Evolutionary conservation across 2,113 vertebrate species (phyloP).

Genomic region (Rutilus rutilus): DNA sequence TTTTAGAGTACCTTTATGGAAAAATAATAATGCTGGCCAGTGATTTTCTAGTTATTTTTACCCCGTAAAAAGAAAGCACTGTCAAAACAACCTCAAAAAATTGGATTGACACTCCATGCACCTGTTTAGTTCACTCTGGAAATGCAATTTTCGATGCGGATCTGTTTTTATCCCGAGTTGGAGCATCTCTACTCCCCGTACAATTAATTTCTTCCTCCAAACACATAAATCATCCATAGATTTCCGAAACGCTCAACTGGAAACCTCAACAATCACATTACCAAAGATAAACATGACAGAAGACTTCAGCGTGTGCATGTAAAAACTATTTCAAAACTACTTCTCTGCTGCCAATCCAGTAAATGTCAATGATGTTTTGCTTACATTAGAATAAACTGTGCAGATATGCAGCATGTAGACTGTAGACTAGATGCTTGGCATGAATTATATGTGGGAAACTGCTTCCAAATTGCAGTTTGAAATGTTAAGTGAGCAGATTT

Average conservation of each 20-base stretch:
- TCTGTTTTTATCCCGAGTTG: neutral
- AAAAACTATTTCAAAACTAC: neutral
- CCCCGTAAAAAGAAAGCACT: neutral
- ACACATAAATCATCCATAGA: slow-evolving; percentile 6
- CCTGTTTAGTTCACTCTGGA: slow-evolving; percentile 9
- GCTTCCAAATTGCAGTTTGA: neutral
- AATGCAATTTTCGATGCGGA: neutral
- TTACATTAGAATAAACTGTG: neutral
- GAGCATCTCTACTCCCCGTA: slow-evolving; percentile 6
- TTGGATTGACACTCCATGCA: neutral
- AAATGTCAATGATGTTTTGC: neutral
- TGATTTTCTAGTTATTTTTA: neutral
- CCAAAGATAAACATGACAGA: slow-evolving; percentile 17
- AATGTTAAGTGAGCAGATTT: neutral
- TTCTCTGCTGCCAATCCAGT: slow-evolving; percentile 24
- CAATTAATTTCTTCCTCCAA: slow-evolving; percentile 29
- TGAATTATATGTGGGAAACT: neutral
- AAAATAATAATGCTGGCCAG: neutral
- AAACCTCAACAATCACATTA: slow-evolving; percentile 12
- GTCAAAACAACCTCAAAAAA: neutral
- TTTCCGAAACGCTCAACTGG: neutral
- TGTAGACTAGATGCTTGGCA: neutral
- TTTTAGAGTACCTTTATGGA: neutral
- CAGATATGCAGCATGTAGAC: neutral
- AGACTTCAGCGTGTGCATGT: neutral